Conservation (phyloP, 2,797 vertebrate species). For the Schizopygopsis pylzovi region DNA sequence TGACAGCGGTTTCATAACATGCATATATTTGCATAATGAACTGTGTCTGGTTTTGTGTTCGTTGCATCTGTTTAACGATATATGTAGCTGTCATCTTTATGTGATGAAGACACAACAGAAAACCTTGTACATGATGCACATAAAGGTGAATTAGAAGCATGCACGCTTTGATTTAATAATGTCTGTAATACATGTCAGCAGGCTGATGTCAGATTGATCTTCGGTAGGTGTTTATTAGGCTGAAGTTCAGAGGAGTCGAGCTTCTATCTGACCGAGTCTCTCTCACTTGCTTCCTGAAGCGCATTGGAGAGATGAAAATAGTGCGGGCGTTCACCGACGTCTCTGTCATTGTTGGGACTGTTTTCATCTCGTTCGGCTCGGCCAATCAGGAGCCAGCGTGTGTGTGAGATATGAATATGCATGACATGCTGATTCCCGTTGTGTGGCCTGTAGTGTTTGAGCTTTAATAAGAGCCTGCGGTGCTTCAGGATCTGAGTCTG, state of each 20-base stretch:
- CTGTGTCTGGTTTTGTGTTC: background rate
- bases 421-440: conserved; percentile 6
- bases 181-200: background rate
- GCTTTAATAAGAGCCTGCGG: background rate
- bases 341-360: background rate
- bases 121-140: background rate
- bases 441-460: background rate
- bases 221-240: background rate
- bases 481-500: background rate
- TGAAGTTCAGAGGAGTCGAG: background rate
- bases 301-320: conserved; percentile 19
- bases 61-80: background rate
- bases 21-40: conserved; percentile 3
- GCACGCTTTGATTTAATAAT: background rate
- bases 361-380: background rate
- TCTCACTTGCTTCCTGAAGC: background rate
- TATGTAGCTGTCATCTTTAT: background rate
- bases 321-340: background rate
- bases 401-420: conserved; percentile 8
- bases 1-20: background rate
- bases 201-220: background rate
- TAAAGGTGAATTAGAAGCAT: background rate
- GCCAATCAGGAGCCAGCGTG: background rate
- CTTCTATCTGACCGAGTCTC: background rate
- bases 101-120: background rate